Percentiles rank a stretch among this genome's conserved stretches.
Conservation (phyloP, 2,888 invertebrate species). For the Megalurothrips usitatus region DNA sequence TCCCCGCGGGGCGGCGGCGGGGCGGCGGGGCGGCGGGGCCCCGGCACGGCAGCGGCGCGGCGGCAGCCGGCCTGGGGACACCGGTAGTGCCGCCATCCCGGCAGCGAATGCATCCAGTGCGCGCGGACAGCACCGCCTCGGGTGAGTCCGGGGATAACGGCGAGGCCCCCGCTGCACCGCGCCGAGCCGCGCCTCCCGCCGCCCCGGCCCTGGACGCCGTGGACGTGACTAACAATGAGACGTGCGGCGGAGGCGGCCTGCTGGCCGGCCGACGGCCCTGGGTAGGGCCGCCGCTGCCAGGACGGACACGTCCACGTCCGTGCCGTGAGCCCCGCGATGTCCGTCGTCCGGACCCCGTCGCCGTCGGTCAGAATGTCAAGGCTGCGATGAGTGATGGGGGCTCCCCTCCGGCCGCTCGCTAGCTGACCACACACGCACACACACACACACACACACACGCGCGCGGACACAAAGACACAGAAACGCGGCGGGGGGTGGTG, state of each 20-base stretch:
- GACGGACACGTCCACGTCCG: background rate
- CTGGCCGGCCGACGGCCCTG: too few species aligned
- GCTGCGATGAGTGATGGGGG: background rate
- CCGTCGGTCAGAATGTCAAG: constrained; percentile 21
- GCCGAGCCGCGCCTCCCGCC: background rate
- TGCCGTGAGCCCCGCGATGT: background rate
- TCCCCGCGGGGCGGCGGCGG: background rate
- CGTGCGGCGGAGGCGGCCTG: too few species aligned
- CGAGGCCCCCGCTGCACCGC: background rate
- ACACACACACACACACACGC: background rate
- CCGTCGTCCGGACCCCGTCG: background rate
- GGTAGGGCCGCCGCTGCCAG: background rate
- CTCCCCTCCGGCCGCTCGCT: background rate
- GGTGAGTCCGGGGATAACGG: too few species aligned
- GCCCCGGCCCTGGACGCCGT: too few species aligned
- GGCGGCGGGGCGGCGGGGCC: background rate
- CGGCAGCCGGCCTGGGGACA: background rate
- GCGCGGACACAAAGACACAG: background rate
- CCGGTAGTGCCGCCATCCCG: background rate
- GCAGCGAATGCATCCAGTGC: background rate
- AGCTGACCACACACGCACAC: constrained; percentile 7
- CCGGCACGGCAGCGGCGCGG: background rate
- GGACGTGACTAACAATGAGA: too few species aligned
- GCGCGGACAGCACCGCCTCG: too few species aligned
- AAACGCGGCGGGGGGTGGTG: background rate